Conservation (phyloP, 2,797 vertebrate species). For the Leuciscus waleckii region DNA sequence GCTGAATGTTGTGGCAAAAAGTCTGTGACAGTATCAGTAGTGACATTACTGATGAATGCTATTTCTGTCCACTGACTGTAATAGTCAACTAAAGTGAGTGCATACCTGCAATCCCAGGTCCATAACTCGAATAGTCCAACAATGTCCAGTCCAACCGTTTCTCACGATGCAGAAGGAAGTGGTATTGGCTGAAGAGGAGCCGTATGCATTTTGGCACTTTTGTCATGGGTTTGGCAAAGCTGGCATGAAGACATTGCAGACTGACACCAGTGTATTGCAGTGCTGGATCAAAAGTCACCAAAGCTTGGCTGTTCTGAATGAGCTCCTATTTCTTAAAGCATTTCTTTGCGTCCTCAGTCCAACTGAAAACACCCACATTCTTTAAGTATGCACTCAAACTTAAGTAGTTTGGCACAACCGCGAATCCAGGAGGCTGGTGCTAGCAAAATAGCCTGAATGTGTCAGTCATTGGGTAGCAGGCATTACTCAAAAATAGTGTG, state of each 20-base stretch:
- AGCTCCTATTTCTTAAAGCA: background rate
- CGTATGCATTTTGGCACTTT: background rate
- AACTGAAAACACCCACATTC: too few relatives aligned
- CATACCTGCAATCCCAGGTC: background rate
- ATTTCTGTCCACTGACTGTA: conserved; percentile 22
- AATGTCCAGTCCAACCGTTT: conserved; percentile 9
- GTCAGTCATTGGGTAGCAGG: background rate
- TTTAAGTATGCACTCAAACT: background rate
- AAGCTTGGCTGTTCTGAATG: background rate
- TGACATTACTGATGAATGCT: background rate
- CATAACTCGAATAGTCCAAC: background rate
- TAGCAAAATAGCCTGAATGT: too few relatives aligned
- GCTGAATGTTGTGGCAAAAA: conserved; percentile 3
- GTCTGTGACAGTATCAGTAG: background rate
- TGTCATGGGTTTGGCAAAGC: background rate
- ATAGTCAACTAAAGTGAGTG: background rate
- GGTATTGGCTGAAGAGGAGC: background rate
- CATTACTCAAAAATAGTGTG: too few relatives aligned
- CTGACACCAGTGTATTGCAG: background rate
- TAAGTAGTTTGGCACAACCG: background rate
- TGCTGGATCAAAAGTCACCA: background rate
- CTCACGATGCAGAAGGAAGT: background rate
- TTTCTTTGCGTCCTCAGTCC: too few relatives aligned
- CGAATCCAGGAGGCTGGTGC: background rate
- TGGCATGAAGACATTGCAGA: background rate